These are phyloP conservation scores for Radopholus similis DNA, from an alignment of 1,140 invertebrate genomes.

Conservation along the genomic window DNA sequence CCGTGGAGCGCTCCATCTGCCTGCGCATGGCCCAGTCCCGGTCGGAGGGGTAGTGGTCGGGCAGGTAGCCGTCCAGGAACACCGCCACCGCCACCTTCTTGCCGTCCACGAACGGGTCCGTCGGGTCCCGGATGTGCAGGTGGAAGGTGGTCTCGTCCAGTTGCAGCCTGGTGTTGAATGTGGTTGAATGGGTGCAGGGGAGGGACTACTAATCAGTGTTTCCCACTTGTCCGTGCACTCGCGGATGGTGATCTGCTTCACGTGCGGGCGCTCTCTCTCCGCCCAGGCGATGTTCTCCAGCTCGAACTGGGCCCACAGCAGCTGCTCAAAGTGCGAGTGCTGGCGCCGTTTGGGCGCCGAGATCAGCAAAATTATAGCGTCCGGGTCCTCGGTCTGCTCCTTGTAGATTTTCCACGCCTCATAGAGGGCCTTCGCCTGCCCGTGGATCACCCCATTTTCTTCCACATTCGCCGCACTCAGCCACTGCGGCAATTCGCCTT, in stretches of 20 bases:
- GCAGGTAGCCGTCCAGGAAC: conserved; percentile 82
- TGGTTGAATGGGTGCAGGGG: not conserved
- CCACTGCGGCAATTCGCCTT: too few relatives aligned
- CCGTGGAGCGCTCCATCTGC: conserved; percentile 76
- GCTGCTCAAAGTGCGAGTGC: not conserved
- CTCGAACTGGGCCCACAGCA: conserved; percentile 69
- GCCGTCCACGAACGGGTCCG: conserved; percentile 66
- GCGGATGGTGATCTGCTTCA: conserved; percentile 71
- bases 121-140: too few relatives aligned
- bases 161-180: conserved; percentile 23
- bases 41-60: conserved; percentile 73
- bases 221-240: conserved; percentile 59
- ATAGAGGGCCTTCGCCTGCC: conserved; percentile 41
- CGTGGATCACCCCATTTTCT: conserved; percentile 41
- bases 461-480: conserved; percentile 18
- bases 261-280: conserved; percentile 65
- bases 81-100: conserved; percentile 84
- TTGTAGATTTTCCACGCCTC: conserved; percentile 40
- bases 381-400: too few relatives aligned
- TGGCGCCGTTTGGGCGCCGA: too few relatives aligned
- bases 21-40: conserved; percentile 76
- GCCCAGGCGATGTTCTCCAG: conserved; percentile 64
- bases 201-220: not conserved
- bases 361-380: too few relatives aligned
- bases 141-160: conserved; percentile 54